Base-by-base conservation (phyloP, 1,140 invertebrate species). In the Listronotus bonariensis region DNA sequence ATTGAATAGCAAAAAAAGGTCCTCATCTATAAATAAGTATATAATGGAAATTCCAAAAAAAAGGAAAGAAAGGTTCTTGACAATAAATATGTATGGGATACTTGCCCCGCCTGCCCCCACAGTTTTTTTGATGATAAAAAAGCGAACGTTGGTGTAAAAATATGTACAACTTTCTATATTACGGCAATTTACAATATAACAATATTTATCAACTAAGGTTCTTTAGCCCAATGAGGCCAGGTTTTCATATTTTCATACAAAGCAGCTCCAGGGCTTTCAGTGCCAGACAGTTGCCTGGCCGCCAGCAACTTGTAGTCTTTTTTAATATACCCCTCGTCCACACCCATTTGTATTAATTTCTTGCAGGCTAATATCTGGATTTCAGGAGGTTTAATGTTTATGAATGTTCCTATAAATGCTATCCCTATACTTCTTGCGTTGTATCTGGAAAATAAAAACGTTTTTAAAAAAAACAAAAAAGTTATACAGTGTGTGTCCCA, bases 381-480 rank as follows among this genome's bases (percentile, higher is more conserved):
- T 36, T 66, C 14, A 7, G 61, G 49, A 7, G 72, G 74, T 15
- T 11, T 11, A 9, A n/a, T 12, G 9, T 34, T 40, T 10, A 20
- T 41, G 68, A 83, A 90, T 4, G 82, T 85, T 0, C 91, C 90
- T 56, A 92, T 85, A 55, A 91, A 85, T 3, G 82, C 85, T 42
- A 91, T 86, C 34, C 87, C 88, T 20, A 89, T 81, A 36, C 85
- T 84, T 49, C 80, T 84, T 5, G 68, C 69, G 72, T 92, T 91
- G 69, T 88, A 89, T 0, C 81, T 80, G 0, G 71, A 67, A 55
- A 49, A 17, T 5, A 53, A 31, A 52, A 9, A 15, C 34, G 11
- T 26, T 26, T 26, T 26, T 26, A 26, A 1, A 26, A 26, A 26
- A 26, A 5, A 26, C 1, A 5, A 26, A 26, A 26, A 26, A 26